Base-by-base conservation (phyloP, 30 jellyfish, hydroid and myxozoan species). In the Mastigias papua region DNA sequence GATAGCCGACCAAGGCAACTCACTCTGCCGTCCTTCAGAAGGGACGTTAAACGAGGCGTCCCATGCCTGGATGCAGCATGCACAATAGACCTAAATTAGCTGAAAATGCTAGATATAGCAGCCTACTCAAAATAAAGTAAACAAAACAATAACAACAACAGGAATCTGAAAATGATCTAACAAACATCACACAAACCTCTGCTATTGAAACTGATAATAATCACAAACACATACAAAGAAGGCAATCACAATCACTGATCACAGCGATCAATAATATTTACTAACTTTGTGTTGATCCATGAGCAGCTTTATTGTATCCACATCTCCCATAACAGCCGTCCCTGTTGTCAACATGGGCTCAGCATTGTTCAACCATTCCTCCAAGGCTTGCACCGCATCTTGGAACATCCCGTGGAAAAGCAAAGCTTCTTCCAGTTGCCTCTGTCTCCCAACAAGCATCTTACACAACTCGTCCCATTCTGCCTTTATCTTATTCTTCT, bases 241-340 rank as follows among this genome's bases (percentile, higher is more conserved):
- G 25, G 17, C 67, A 65, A 0, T 0, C 35, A 22, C 62, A 50
- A 49, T 19, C 28, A 20, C 1, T 0, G 19, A 25, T 1, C 28
- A 28, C 30, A 2, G n/a, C n/a, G n/a, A n/a, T n/a, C n/a, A 37
- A 37, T 5, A 37, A 3, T 11, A 37, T 11, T 3, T 3, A 68
- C 87, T 22, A 26, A 89, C 97, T 86, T 84, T 94, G 54, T 94
- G 99, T 27, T 90, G 95, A 70, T 94, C 99, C 69, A 94, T 89
- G 2, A 94, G 93, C 92, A 94, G 72, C 37, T 94, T 94, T 29
- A 94, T 96, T 17, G 99, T 94, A 35, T 94, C 97, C 21, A 82
- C 91, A 77, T 94, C 99, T n/a, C 99, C 99, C 99, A 94, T 94
- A 25, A 94, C 99, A 21, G 99, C 99, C 10, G 99, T 89, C 26